Percentiles rank a stretch among this genome's conserved stretches.
Conservation (phyloP, 2,797 vertebrate species). For the Trachops cirrhosus region DNA sequence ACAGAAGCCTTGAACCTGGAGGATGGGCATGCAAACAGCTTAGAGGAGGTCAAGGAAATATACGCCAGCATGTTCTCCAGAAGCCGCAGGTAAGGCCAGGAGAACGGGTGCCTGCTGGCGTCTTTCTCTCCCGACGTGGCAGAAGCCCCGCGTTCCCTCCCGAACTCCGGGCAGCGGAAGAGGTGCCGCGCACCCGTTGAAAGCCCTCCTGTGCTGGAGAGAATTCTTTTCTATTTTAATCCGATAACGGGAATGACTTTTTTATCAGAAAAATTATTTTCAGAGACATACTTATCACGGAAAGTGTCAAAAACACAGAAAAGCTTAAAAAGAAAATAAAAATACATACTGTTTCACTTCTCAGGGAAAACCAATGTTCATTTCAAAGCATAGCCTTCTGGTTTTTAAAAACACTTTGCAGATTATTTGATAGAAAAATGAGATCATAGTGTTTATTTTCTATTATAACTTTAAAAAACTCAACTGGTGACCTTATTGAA, state of each 20-base stretch:
- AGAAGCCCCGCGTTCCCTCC: too few species aligned
- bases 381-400: not conserved
- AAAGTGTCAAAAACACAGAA: conserved; percentile 11
- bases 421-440: not conserved
- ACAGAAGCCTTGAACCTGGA: conserved; percentile 80
- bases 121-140: not conserved
- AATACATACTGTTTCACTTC: not conserved
- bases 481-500: not conserved
- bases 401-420: not conserved
- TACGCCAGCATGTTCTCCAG: conserved; percentile 79
- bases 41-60: conserved; percentile 85
- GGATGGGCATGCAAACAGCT: conserved; percentile 78
- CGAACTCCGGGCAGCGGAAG: not conserved
- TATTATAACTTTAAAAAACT: not conserved
- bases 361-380: not conserved
- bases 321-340: not conserved
- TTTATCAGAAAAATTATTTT: too few species aligned
- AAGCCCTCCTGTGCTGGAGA: not conserved
- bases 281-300: not conserved
- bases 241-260: not conserved
- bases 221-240: not conserved
- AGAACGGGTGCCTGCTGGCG: not conserved
- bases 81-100: conserved; percentile 75
- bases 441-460: not conserved
- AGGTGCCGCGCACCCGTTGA: not conserved